phyloP scores from a whole-genome alignment of 30 jellyfish, hydroid and myxozoan genomes.

The Haliclystus octoradiatus region DNA sequence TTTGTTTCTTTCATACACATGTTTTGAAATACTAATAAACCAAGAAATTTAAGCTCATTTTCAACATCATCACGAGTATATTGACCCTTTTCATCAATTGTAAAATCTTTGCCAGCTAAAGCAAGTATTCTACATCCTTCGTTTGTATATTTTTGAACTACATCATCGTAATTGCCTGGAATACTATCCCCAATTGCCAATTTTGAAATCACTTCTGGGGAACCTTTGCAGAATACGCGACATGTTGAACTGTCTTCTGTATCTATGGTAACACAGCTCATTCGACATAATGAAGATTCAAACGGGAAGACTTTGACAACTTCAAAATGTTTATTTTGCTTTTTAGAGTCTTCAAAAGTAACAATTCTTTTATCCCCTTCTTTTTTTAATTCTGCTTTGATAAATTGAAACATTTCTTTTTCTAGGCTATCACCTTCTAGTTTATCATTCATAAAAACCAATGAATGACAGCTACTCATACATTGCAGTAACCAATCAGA shows the following conservation, averaged over 20 bases:
- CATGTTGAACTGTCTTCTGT: background rate
- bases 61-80: conserved; percentile 14
- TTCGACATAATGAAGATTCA: conserved; percentile 29
- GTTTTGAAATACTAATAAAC: conserved; percentile 23
- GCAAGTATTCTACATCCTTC: conserved; percentile 38
- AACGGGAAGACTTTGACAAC: conserved; percentile 11
- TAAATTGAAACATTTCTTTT: conserved; percentile 9
- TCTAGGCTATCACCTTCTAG: conserved; percentile 32
- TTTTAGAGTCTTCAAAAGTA: too few relatives aligned
- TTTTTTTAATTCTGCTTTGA: background rate
- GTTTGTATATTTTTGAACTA: conserved; percentile 1
- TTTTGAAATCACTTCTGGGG: conserved; percentile 26
- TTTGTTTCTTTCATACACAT: conserved; percentile 6
- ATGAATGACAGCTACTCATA: conserved; percentile 30
- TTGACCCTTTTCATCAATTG: background rate
- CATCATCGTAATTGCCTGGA: conserved; percentile 13
- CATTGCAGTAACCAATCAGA: background rate
- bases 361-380: background rate
- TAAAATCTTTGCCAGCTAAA: conserved; percentile 6
- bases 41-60: conserved; percentile 17
- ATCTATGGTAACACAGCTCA: conserved; percentile 18
- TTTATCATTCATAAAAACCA: conserved; percentile 1
- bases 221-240: conserved; percentile 21
- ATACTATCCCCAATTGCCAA: conserved; percentile 1
- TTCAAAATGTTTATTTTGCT: background rate